Evolutionary conservation across 2,113 vertebrate species (phyloP), one percentile per base, ranked within the genome.

Genomic region (Trochalopteron elliotii): DNA sequence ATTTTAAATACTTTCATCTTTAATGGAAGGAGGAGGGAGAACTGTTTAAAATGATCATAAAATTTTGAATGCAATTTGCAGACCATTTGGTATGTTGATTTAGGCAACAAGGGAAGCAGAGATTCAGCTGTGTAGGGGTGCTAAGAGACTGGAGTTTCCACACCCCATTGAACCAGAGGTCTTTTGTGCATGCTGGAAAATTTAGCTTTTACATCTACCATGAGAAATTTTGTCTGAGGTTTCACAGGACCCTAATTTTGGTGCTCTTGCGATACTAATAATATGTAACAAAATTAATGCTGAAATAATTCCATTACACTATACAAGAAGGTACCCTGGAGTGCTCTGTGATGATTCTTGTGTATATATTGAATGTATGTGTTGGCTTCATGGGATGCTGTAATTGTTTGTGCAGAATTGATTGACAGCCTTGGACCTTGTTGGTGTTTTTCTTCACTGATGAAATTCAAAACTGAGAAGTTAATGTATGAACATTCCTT

Each of bases 1-100:
- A 37, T 85, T 93, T 94, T 52, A 92, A 92, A 70, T 89, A 52
- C 39, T 85, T 95, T 89, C 24, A 49, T 75, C 72, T 87, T 83
- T 70, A 93, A 83, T 70, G 50, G 44, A 59, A 83, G 60, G 47
- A 77, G 55, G 60, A 88, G 33, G 45, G 30, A 68, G 60, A 71
- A 18, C 23, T 49, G 27, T 90, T 80, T 75, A 42, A 96, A 90
- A 78, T 50, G 10, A 33, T 81, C 55, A 56, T 90, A 86, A 83
- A 60, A 14, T 14, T 77, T 83, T 67, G 81, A 67, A 53, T 75
- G 44, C 79, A 52, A 92, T 84, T 93, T 96, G 25, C 44, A 89
- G 28, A 40, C 22, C 18, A 16, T 92, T 94, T 89, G 91, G 25
- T 77, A 27, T 2, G 4, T 93, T 93, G 82, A 88, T 71, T 74